phyloP scores from a whole-genome alignment of 2,888 invertebrate genomes.

The Megalurothrips usitatus region DNA sequence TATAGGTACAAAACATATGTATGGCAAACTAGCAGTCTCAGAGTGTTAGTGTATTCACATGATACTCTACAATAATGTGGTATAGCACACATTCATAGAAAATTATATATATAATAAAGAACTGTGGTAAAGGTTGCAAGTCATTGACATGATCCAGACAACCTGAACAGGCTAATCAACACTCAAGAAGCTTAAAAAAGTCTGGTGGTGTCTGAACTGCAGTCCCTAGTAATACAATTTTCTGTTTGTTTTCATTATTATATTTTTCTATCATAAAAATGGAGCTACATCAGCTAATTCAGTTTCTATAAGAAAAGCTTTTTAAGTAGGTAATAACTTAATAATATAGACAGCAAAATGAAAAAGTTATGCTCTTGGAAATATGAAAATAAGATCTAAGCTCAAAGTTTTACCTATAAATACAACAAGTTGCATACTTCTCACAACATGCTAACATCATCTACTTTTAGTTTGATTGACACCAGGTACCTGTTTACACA shows the following conservation, averaged over 20 bases:
- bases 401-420: not conserved
- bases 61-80: not conserved
- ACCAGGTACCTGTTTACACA: slow-evolving; percentile 10
- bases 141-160: too few species aligned
- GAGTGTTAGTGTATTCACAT: slow-evolving; percentile 3
- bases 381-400: not conserved
- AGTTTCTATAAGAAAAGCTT: not conserved
- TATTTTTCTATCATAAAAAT: too few species aligned
- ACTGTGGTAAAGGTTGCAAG: not conserved
- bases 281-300: too few species aligned
- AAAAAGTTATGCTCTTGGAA: slow-evolving; percentile 2
- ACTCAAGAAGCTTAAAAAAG: not conserved
- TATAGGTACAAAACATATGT: not conserved
- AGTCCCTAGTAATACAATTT: not conserved
- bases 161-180: not conserved
- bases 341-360: not conserved
- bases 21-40: slow-evolving; percentile 19
- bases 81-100: not conserved
- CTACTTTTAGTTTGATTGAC: slow-evolving; percentile 21
- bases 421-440: not conserved
- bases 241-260: not conserved
- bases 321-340: not conserved
- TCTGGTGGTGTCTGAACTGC: not conserved
- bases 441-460: not conserved
- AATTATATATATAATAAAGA: not conserved